These are phyloP conservation scores for Hiodon alosoides DNA, from an alignment of 2,113 vertebrate genomes.

Conservation along the genomic window DNA sequence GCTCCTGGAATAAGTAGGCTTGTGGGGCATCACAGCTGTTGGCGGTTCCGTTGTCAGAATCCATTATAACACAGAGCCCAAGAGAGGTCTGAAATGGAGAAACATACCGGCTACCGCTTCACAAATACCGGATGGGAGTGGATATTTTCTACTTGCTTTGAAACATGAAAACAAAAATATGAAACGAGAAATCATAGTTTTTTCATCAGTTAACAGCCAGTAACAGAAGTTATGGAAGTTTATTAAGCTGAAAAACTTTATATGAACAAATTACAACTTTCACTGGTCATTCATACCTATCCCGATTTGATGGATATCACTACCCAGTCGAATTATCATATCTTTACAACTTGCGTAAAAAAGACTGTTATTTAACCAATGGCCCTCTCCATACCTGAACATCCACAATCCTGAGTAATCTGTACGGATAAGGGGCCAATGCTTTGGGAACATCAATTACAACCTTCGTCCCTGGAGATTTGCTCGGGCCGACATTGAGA, in stretches of 20 bases:
- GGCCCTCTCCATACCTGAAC: constrained; percentile 67
- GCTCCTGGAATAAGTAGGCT: constrained; percentile 57
- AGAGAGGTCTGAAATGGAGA: constrained; percentile 62
- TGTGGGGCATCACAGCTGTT: constrained; percentile 59
- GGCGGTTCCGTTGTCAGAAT: constrained; percentile 39
- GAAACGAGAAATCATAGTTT: no score
- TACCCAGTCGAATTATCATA: background rate
- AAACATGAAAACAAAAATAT: no score
- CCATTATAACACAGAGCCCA: constrained; percentile 71
- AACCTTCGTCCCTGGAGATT: constrained; percentile 67
- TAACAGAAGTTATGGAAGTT: background rate
- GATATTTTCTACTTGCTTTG: no score
- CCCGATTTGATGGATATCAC: background rate
- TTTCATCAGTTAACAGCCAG: no score
- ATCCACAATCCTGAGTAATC: constrained; percentile 72
- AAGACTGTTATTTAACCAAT: background rate
- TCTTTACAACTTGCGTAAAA: constrained; percentile 3
- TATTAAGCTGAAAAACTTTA: background rate
- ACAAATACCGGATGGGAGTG: no score
- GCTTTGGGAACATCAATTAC: constrained; percentile 76
- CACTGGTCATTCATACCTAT: background rate
- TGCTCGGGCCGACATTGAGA: constrained; percentile 79
- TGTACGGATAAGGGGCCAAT: constrained; percentile 60
- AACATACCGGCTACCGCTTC: background rate
- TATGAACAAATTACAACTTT: background rate